These are phyloP conservation scores for Phodopus roborovskii DNA, from an alignment of 2,113 vertebrate genomes.

Conservation along the genomic window DNA sequence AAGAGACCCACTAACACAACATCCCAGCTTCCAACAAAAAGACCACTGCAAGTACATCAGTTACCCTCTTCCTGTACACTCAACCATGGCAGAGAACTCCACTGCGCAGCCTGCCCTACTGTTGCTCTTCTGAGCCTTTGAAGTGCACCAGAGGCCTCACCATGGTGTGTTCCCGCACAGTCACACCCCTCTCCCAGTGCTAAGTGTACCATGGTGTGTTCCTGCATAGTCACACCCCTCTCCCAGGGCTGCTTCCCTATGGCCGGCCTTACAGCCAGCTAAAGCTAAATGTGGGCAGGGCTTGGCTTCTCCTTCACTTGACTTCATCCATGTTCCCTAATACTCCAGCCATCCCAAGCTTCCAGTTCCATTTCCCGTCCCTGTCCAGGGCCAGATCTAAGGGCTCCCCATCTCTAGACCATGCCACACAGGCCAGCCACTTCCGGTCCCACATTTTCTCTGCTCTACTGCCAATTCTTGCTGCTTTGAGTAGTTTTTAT, in stretches of 20 bases:
- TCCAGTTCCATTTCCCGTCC: fast-evolving
- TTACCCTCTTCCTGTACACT: neutral
- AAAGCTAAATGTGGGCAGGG: neutral
- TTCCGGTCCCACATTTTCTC: neutral
- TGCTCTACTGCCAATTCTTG: neutral
- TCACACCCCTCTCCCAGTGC: too few species aligned
- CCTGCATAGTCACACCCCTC: neutral
- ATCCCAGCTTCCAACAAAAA: neutral
- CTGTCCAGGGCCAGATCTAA: neutral
- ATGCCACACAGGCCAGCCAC: neutral
- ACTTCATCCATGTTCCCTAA: neutral
- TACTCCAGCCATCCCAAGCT: neutral
- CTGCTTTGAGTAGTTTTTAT: neutral
- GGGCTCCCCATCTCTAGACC: neutral
- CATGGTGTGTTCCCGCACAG: too few species aligned
- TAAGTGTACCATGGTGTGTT: neutral
- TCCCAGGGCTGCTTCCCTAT: neutral
- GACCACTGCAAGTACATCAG: too few species aligned
- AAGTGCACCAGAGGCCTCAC: too few species aligned
- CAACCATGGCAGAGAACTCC: neutral
- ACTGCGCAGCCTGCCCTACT: neutral
- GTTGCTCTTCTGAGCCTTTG: neutral
- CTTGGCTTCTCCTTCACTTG: neutral
- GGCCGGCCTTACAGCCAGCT: neutral
- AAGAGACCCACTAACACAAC: neutral